Conservation (phyloP, 2,797 vertebrate species). For the Vireo griseus region DNA sequence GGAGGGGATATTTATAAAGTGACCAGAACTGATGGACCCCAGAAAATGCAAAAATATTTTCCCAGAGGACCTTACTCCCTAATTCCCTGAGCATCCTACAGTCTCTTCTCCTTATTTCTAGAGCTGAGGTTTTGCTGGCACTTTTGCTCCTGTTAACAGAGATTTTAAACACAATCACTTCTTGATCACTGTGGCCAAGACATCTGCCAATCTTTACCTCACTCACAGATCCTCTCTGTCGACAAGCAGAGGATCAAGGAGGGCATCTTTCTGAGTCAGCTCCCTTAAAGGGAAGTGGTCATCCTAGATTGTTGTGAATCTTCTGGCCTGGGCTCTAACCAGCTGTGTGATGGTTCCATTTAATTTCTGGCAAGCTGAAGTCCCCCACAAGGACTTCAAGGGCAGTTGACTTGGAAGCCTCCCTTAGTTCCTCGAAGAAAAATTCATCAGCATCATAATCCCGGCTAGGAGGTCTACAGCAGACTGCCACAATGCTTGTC, state of each 20-base stretch:
- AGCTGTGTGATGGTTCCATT: neutral
- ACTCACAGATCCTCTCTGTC: neutral
- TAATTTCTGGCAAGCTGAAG: neutral
- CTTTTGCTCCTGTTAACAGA: neutral
- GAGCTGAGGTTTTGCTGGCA: neutral
- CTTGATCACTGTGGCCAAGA: neutral
- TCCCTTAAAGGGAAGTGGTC: neutral
- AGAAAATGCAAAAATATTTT: neutral
- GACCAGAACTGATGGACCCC: neutral
- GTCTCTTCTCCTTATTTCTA: neutral
- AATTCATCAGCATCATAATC: accelerated
- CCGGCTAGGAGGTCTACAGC: neutral
- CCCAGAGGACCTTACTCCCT: neutral
- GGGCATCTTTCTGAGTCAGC: accelerated
- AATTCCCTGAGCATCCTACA: neutral
- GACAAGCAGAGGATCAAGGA: neutral
- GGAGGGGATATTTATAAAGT: neutral
- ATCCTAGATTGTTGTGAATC: neutral
- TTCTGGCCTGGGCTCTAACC: neutral
- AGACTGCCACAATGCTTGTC: neutral
- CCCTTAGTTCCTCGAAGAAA: neutral
- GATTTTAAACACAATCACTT: neutral
- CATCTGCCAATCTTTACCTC: accelerated
- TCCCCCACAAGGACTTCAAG: neutral
- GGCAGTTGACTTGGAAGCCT: neutral